A percentile compares a stretch with the other conserved stretches of the same genome.
Evolutionary conservation across 64 coral and sea anemone species (phyloP).

Genomic region (Platygyra sinensis): DNA sequence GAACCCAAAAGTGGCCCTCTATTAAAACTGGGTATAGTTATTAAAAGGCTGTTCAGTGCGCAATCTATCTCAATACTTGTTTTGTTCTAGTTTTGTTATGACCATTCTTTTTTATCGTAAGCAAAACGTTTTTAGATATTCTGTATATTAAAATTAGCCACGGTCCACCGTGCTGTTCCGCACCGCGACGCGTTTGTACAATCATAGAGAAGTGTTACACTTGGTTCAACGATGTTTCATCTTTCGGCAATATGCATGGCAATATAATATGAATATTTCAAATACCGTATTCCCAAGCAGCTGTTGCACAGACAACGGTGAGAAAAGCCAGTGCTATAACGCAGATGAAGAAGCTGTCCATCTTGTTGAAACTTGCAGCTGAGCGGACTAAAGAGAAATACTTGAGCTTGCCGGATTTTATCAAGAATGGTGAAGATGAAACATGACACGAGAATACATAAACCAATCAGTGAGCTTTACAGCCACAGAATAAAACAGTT

Average conservation of each 20-base stretch:
- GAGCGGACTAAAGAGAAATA: not conserved
- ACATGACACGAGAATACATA: not conserved
- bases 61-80: too few species aligned
- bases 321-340: not conserved
- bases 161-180: too few species aligned
- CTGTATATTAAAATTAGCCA: too few species aligned
- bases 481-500: not conserved
- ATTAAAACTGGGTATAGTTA: too few species aligned
- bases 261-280: not conserved
- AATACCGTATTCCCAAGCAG: constrained; percentile 7
- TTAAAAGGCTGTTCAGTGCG: too few species aligned
- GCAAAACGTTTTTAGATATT: too few species aligned
- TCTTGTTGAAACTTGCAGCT: not conserved
- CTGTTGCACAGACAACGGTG: not conserved
- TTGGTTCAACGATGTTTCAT: too few species aligned
- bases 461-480: not conserved
- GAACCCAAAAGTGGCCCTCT: too few species aligned
- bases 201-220: too few species aligned
- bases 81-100: too few species aligned
- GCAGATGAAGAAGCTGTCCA: not conserved
- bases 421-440: not conserved
- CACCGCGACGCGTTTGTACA: too few species aligned
- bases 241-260: not conserved
- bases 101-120: too few species aligned
- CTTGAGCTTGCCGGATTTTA: not conserved